phyloP scores from a whole-genome alignment of 2,888 invertebrate species.

The Drosophila macrospina region DNA sequence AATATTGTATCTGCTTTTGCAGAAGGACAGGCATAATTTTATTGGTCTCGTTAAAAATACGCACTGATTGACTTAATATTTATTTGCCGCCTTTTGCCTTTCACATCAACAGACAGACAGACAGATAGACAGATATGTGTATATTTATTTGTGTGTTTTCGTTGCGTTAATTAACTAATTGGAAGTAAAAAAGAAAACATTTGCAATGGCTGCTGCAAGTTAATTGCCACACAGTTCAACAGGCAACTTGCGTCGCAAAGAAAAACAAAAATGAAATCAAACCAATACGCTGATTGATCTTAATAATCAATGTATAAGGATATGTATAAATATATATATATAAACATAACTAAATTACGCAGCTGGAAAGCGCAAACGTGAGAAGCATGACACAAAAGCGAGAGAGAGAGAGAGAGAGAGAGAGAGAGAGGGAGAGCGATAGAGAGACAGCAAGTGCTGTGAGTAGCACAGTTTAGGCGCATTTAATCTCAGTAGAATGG shows the following conservation, averaged over 20 bases:
- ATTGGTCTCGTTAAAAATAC: slow-evolving; percentile 14
- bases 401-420: not conserved
- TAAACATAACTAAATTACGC: slow-evolving; percentile 63
- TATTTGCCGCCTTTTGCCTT: slow-evolving; percentile 10
- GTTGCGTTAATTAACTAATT: slow-evolving; percentile 73
- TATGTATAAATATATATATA: not conserved
- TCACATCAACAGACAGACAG: slow-evolving; percentile 22
- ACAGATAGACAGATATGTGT: not conserved
- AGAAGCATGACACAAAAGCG: slow-evolving; percentile 51
- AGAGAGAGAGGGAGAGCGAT: not conserved
- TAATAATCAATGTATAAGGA: slow-evolving; percentile 54
- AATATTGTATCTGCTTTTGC: not conserved
- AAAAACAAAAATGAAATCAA: slow-evolving; percentile 5
- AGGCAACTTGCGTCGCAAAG: not conserved
- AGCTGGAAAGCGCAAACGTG: slow-evolving; percentile 49
- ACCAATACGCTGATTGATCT: slow-evolving; percentile 71
- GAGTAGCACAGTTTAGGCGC: slow-evolving; percentile 25
- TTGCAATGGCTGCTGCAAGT: slow-evolving; percentile 42
- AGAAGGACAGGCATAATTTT: slow-evolving; percentile 6
- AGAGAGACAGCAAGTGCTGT: not conserved
- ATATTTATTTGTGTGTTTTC: slow-evolving; percentile 21
- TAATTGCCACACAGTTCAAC: slow-evolving; percentile 36
- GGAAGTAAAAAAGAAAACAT: slow-evolving; percentile 40
- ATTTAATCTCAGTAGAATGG: slow-evolving; percentile 3
- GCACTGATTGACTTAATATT: slow-evolving; percentile 24